A percentile compares a stretch with the other conserved stretches of the same genome.
phyloP scores from a whole-genome alignment of 2,797 vertebrate species.

The Pempheris klunzingeri region DNA sequence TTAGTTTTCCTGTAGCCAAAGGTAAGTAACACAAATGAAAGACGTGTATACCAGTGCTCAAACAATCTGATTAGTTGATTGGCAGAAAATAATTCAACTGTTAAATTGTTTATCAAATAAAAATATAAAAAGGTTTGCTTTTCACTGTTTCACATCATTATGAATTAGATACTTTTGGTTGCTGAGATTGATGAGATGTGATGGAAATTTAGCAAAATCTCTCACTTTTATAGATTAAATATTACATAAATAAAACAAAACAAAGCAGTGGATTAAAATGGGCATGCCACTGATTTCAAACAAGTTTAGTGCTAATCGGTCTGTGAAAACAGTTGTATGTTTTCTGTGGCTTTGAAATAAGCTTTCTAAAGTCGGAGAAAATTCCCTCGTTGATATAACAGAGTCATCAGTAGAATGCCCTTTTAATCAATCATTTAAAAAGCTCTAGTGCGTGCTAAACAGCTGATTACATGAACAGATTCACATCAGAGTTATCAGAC shows the following conservation, averaged over 20 bases:
- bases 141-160: neutral
- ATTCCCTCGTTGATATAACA: neutral
- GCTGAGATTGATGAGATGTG: no score
- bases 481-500: neutral
- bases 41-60: neutral
- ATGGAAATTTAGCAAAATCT: neutral
- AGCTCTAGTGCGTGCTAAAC: neutral
- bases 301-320: neutral
- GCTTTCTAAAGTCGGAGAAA: neutral
- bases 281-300: neutral
- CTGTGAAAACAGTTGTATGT: neutral
- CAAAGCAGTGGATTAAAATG: neutral
- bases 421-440: slow-evolving; percentile 1
- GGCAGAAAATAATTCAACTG: neutral
- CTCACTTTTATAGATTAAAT: neutral
- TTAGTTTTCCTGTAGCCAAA: slow-evolving; percentile 93
- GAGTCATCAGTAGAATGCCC: neutral
- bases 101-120: neutral
- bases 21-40: slow-evolving; percentile 27
- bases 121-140: neutral
- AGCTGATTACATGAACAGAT: neutral
- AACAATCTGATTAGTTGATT: neutral
- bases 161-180: neutral
- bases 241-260: neutral
- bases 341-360: neutral